These are phyloP conservation scores for Dufourea novaeangliae DNA, from an alignment of 1,140 invertebrate species.

Conservation along the genomic window DNA sequence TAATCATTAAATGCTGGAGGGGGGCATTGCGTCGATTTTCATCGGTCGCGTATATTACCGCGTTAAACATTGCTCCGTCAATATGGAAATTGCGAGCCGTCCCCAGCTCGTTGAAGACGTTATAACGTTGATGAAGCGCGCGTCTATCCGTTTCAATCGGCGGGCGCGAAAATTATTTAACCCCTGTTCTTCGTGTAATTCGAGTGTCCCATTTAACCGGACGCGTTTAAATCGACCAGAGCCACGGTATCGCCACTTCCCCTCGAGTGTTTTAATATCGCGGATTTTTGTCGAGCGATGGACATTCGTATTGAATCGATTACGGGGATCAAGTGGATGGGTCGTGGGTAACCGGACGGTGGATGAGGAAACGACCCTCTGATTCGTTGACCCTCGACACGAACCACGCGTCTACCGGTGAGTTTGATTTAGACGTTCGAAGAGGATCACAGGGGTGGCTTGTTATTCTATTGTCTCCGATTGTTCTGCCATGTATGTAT, in stretches of 20 bases:
- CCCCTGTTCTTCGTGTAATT: neutral
- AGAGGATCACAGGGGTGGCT: neutral
- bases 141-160: neutral
- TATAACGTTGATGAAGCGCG: slow-evolving; percentile 19
- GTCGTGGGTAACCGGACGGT: neutral
- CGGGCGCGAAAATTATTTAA: slow-evolving; percentile 9
- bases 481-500: neutral
- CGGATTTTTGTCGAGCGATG: slow-evolving; percentile 14
- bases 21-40: slow-evolving; percentile 9
- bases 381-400: neutral
- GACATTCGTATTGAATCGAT: slow-evolving; percentile 25
- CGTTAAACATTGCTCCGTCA: slow-evolving; percentile 35
- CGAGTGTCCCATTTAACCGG: slow-evolving; percentile 13
- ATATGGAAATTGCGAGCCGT: slow-evolving; percentile 20
- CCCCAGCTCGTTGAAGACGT: slow-evolving; percentile 7
- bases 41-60: neutral
- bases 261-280: neutral
- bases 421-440: slow-evolving; percentile 14
- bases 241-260: neutral
- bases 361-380: slow-evolving; percentile 3
- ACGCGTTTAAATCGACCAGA: slow-evolving; percentile 24
- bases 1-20: slow-evolving; percentile 34
- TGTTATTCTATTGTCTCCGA: neutral
- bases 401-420: neutral
- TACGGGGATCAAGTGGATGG: slow-evolving; percentile 15